Base-by-base conservation (phyloP, 1,140 invertebrate species). In the Temnothorax longispinosus region DNA sequence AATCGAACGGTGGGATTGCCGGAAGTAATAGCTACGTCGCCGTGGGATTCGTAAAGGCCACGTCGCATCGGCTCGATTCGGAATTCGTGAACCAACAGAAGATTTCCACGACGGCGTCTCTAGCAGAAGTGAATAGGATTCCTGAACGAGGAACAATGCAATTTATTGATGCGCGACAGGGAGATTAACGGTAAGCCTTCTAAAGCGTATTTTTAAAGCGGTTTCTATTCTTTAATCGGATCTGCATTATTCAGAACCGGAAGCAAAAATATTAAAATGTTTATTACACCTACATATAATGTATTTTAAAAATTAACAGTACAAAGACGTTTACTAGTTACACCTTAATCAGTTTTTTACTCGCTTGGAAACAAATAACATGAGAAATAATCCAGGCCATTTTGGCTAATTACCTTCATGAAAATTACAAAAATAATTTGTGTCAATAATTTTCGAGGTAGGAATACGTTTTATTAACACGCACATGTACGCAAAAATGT, bases 1-100 rank as follows among this genome's bases (percentile, higher is more conserved):
- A 89, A 89, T 88, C 81, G 81, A 88, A 89, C 64, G 27, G 50
- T 41, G 41, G 87, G 87, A 86, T 89, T 89, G 85, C 82, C 74
- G 58, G 88, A 58, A 89, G 87, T 89, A 89, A 88, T 88, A 89
- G 87, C 56, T 82, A n/a, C 75, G 60, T 69, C 21, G 60, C 47
- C 32, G 50, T 85, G 8, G 56, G 67, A 52, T 69, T 71, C 80
- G 52, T 67, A 80, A 84, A 74, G 54, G 41, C n/a, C 54, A 74
- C 67, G 44, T 74, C 54, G 44, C 71, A 27, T 64, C 74, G 75
- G 44, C 74, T 80, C n/a, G 60, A 85, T 80, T 78, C 47, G 75
- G 52, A 80, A 85, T 76, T 80, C 74, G 75, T 76, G 69, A 84
- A 84, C 69, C 78, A 81, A 78, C 77, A 69, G 62, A 84, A 71